These are phyloP conservation scores for Enteromius unitaeniatus DNA, from an alignment of 2,797 vertebrate genomes.

Conservation along the genomic window DNA sequence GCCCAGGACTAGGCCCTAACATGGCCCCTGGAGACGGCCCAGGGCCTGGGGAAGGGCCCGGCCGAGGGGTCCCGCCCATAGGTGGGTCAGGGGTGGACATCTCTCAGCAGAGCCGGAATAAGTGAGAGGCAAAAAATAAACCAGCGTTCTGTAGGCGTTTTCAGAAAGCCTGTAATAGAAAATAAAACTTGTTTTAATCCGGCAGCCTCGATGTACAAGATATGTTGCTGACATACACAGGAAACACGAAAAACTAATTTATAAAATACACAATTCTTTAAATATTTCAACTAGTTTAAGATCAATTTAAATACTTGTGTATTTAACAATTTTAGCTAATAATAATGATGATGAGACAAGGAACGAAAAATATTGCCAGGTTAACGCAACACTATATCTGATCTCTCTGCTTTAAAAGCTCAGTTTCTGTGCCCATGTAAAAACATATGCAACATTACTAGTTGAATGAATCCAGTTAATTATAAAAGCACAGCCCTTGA, in stretches of 20 bases:
- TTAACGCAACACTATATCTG: background rate
- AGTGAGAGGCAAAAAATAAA: conserved; percentile 64
- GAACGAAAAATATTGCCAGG: background rate
- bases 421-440: background rate
- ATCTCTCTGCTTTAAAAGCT: background rate
- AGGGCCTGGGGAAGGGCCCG: conserved; percentile 89
- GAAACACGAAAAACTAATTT: background rate
- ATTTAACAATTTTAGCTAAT: background rate
- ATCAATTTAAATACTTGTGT: background rate
- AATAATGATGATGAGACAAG: background rate
- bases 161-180: conserved; percentile 8
- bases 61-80: conserved; percentile 91
- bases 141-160: conserved; percentile 57
- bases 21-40: conserved; percentile 91
- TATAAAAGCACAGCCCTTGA: background rate
- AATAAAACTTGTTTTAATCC: background rate
- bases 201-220: background rate
- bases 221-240: background rate
- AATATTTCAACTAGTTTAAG: background rate
- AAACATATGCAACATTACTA: background rate
- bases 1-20: conserved; percentile 91
- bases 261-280: no score
- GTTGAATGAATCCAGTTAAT: background rate
- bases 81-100: conserved; percentile 95
- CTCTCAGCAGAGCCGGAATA: conserved; percentile 72